phyloP scores from a whole-genome alignment of 2,797 vertebrate genomes.

The Darevskia nairensis region DNA sequence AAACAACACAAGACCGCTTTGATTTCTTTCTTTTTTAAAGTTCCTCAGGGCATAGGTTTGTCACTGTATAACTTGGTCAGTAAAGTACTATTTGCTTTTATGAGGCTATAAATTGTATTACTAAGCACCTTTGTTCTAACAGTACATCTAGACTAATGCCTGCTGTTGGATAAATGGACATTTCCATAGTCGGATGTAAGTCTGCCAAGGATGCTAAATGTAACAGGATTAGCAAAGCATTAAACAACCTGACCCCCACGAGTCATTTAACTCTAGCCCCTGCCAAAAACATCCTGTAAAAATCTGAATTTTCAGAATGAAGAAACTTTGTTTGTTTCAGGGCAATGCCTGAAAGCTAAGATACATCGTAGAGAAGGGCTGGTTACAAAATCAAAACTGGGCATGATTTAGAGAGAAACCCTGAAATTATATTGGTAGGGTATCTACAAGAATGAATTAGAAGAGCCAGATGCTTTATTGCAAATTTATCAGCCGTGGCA shows the following conservation, averaged over 20 bases:
- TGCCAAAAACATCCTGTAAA: background rate
- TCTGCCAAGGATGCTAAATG: background rate
- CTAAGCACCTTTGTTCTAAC: conserved; percentile 1
- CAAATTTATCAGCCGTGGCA: background rate
- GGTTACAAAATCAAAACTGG: background rate
- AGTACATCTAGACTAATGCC: background rate
- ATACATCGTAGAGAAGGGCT: background rate
- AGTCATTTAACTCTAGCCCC: background rate
- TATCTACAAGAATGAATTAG: background rate
- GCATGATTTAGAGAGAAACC: background rate
- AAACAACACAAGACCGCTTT: conserved; percentile 42
- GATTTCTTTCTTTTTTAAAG: background rate
- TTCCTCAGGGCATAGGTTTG: background rate
- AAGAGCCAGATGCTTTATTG: background rate
- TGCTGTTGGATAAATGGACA: background rate
- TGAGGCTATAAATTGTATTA: conserved; percentile 19
- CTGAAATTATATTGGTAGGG: background rate
- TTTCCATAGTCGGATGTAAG: background rate
- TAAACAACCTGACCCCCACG: background rate
- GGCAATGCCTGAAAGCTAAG: background rate
- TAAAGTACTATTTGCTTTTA: conserved; percentile 28
- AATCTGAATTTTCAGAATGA: background rate
- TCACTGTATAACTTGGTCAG: conserved; percentile 37
- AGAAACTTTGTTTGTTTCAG: background rate
- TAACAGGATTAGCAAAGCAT: background rate